Conservation (phyloP, 2,797 vertebrate genomes). For the Menidia menidia region DNA sequence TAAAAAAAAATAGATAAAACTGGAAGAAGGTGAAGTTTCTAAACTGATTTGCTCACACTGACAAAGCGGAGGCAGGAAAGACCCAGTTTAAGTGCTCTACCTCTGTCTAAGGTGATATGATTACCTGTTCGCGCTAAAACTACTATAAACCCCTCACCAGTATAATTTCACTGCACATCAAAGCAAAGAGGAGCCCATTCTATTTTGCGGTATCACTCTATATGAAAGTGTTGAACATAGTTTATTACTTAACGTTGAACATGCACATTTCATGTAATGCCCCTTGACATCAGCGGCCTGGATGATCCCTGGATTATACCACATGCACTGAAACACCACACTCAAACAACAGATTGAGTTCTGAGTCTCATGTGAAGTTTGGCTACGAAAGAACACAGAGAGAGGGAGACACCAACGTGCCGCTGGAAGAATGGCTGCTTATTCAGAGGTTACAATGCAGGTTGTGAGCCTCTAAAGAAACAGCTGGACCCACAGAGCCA, state of each 20-base stretch:
- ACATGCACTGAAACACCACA: not conserved
- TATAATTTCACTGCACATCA: conserved; percentile 84
- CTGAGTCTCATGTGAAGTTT: not conserved
- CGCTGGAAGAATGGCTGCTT: conserved; percentile 47
- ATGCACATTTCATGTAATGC: too few species aligned
- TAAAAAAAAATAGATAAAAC: conserved; percentile 11
- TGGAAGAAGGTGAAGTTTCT: conserved; percentile 7
- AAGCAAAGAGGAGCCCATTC: conserved; percentile 63
- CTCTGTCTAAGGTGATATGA: conserved; percentile 56
- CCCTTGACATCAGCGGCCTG: too few species aligned
- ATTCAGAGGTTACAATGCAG: conserved; percentile 57
- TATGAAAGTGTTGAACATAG: not conserved
- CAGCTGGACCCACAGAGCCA: conserved; percentile 58
- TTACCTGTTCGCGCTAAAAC: conserved; percentile 66
- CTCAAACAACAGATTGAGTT: not conserved
- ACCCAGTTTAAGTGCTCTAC: conserved; percentile 37
- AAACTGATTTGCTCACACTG: conserved; percentile 54
- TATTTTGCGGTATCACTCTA: not conserved
- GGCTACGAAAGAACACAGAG: conserved; percentile 17
- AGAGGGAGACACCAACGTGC: conserved; percentile 41
- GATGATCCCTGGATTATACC: not conserved
- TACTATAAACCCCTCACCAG: conserved; percentile 50
- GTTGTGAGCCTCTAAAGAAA: conserved; percentile 63
- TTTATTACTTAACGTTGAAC: not conserved
- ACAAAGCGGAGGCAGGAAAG: conserved; percentile 38